phyloP scores from a whole-genome alignment of 2,888 invertebrate species.

The Sympetrum striolatum region DNA sequence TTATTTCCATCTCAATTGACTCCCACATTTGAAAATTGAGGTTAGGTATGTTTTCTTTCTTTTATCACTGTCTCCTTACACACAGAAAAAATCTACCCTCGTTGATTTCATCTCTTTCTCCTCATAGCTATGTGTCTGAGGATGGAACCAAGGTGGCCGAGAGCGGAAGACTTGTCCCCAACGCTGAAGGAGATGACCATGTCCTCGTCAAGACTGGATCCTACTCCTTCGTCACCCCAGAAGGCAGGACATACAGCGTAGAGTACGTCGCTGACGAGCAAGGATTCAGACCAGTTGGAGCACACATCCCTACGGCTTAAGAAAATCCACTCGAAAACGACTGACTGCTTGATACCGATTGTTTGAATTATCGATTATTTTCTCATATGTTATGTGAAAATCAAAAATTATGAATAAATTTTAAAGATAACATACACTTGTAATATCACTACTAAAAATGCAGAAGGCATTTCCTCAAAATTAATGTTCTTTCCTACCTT shows the following conservation, averaged over 20 bases:
- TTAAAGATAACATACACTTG: slow-evolving; percentile 57
- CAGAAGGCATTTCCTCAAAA: no score
- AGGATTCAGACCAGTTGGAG: slow-evolving; percentile 59
- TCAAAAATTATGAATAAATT: slow-evolving; percentile 59
- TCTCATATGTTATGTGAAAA: no score
- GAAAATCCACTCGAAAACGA: slow-evolving; percentile 55
- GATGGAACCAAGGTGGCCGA: slow-evolving; percentile 50
- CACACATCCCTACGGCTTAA: slow-evolving; percentile 57
- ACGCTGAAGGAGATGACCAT: slow-evolving; percentile 57
- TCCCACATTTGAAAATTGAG: no score
- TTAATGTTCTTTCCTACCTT: no score
- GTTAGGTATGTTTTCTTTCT: no score
- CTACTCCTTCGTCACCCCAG: slow-evolving; percentile 75
- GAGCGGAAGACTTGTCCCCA: slow-evolving; percentile 50
- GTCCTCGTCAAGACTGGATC: slow-evolving; percentile 72
- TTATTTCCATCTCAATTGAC: no score
- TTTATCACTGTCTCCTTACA: no score
- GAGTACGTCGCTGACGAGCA: slow-evolving; percentile 77
- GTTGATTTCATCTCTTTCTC: no score
- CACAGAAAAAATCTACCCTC: no score
- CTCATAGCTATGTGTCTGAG: slow-evolving; percentile 48
- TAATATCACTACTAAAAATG: not conserved
- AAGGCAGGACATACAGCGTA: slow-evolving; percentile 69
- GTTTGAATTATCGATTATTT: slow-evolving; percentile 55
- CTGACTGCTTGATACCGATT: slow-evolving; percentile 56